phyloP scores from a whole-genome alignment of 1,140 invertebrate genomes.

The Brachionus calyciflorus region DNA sequence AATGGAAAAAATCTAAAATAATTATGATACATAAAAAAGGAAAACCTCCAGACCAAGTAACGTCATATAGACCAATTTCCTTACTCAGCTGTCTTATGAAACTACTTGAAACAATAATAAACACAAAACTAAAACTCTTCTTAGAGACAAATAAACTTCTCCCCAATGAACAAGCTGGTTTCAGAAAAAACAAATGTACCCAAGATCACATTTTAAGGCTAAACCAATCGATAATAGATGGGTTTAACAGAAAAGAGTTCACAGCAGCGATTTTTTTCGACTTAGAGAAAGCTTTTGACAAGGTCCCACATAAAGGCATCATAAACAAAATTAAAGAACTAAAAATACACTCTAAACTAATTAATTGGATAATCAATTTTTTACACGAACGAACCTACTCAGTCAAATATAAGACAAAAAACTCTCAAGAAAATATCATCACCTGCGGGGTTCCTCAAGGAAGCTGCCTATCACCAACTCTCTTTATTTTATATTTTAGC shows the following conservation, averaged over 20 bases:
- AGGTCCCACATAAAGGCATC: conserved; percentile 55
- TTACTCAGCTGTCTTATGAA: conserved; percentile 45
- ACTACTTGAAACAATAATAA: conserved; percentile 46
- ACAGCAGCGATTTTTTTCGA: background rate
- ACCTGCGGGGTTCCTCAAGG: conserved; percentile 38
- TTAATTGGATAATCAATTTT: conserved; percentile 9
- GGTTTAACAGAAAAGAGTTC: conserved; percentile 26
- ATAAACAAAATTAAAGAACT: conserved; percentile 52
- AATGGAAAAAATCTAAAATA: background rate
- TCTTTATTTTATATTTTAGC: conserved; percentile 18
- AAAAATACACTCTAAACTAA: background rate
- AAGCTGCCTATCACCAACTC: background rate
- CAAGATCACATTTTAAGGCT: background rate
- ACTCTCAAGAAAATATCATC: background rate
- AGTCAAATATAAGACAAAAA: background rate
- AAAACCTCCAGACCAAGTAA: conserved; percentile 22
- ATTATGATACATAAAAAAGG: conserved; percentile 48
- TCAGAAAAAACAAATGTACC: background rate
- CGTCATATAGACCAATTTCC: conserved; percentile 45
- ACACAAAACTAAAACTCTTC: background rate
- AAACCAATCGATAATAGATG: background rate
- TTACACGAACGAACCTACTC: background rate
- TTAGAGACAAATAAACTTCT: conserved; percentile 20
- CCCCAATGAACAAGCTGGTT: background rate
- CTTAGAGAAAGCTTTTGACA: conserved; percentile 55